A percentile compares a stretch with the other conserved stretches of the same genome.
These are phyloP conservation scores for Poeciliopsis prolifica DNA, from an alignment of 2,113 vertebrate genomes.

Conservation along the genomic window DNA sequence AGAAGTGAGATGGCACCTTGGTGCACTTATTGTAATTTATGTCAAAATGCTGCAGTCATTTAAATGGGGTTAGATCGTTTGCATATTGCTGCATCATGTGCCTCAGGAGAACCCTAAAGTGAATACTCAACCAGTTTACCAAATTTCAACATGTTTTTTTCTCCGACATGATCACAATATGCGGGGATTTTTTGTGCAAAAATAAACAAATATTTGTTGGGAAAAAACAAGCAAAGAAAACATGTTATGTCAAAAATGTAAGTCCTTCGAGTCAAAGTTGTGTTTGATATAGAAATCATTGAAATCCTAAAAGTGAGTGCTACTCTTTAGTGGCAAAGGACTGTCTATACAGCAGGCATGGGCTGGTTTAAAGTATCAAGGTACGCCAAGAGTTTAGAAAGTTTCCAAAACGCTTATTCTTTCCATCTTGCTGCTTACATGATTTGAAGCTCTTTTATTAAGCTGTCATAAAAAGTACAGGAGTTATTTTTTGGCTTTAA, in stretches of 20 bases:
- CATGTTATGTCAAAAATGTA: background rate
- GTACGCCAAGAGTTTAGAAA: background rate
- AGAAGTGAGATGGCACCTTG: slow-evolving; percentile 68
- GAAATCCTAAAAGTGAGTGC: background rate
- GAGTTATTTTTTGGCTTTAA: background rate
- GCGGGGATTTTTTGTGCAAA: background rate
- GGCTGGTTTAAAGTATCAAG: background rate
- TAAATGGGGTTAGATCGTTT: slow-evolving; percentile 62
- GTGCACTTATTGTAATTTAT: slow-evolving; percentile 70
- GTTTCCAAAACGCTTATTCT: background rate
- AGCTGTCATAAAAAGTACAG: background rate
- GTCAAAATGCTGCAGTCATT: slow-evolving; percentile 67
- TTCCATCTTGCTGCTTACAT: no score
- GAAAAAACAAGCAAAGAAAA: slow-evolving; percentile 13
- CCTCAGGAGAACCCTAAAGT: slow-evolving; percentile 43
- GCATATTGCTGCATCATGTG: slow-evolving; percentile 67
- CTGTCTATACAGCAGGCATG: background rate
- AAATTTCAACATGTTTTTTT: slow-evolving; percentile 17
- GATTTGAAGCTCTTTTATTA: background rate
- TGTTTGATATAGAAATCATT: background rate
- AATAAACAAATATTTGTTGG: slow-evolving; percentile 13
- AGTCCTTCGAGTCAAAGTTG: background rate
- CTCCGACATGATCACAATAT: background rate
- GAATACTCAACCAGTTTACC: slow-evolving; percentile 50
- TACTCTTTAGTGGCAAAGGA: background rate